Evolutionary conservation across 2,888 invertebrate species (phyloP), one percentile per base, ranked within the genome.

Genomic region (Unio pictorum): DNA sequence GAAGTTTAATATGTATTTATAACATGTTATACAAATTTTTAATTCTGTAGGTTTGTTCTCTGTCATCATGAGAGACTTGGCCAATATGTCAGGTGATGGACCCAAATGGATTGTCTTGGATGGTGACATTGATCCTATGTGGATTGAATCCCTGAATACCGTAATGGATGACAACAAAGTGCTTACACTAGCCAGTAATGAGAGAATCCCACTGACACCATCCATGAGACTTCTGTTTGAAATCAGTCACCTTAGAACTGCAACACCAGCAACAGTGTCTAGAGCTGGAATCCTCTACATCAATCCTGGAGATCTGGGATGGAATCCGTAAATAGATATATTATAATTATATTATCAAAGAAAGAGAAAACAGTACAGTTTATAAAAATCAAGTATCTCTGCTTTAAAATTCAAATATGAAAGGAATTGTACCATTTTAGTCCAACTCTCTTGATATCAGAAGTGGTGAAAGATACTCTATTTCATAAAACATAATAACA

Each of bases 91-190:
- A 20, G 94, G 95, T 0, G 97, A 97, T 85, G 89, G 90, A 4
- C 91, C 91, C 0, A 97, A 97, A 90, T 98, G 98, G 98, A 97
- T 98, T 82, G 93, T 98, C 65, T 92, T 98, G 70, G 98, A 98
- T 90, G 98, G 98, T 56, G 98, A 98, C 87, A 98, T 98, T 83
- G 98, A 98, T 92, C 98, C 98, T 0, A 98, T 98, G 97, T 97
- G 96, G 96, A 98, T 98, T 83, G 98, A 98, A 90, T 98, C 97
- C 20, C 91, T 98, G 69, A 98, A 98, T 90, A 98, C 98, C 2
- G 97, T 98, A 18, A 98, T 98, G 98, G 98, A 98, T 90, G 98
- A 98, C 89, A 98, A 98, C 90, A 98, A 98, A 92, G 95, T 97
- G 55, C 91, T 98, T 80, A 98, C 98, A 0, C 91, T 98, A 82